A percentile compares a stretch with the other conserved stretches of the same genome.
Evolutionary conservation across 2,113 vertebrate genomes (phyloP).

Genomic region (Hippocampus guttulatus): DNA sequence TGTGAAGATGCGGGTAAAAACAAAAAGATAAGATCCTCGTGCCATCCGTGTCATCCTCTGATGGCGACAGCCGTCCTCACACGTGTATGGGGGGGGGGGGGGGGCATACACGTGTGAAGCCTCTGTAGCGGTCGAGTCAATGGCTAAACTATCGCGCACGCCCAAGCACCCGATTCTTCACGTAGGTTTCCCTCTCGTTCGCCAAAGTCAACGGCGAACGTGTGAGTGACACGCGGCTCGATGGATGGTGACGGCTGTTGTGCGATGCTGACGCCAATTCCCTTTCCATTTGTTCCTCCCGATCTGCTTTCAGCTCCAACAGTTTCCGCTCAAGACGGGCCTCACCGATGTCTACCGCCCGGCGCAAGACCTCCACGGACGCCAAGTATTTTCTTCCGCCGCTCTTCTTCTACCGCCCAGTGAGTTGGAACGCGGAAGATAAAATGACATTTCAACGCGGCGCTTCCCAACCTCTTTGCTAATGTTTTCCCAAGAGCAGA

Average conservation of each 20-base stretch:
- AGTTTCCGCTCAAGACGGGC: conserved; percentile 23
- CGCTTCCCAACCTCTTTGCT: too few relatives aligned
- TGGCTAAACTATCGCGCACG: too few relatives aligned
- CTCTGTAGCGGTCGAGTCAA: too few relatives aligned
- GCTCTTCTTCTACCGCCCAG: conserved; percentile 17
- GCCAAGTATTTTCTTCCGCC: conserved; percentile 44
- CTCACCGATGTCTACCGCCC: conserved; percentile 38
- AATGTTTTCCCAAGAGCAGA: too few relatives aligned
- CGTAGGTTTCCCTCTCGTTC: too few relatives aligned
- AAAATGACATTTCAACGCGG: background rate
- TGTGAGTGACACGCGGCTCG: too few relatives aligned
- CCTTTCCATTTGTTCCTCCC: background rate
- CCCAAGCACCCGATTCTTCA: too few relatives aligned
- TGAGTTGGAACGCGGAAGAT: conserved; percentile 22
- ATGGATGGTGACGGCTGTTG: too few relatives aligned
- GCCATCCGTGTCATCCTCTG: background rate
- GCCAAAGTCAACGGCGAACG: background rate
- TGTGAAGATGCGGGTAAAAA: background rate
- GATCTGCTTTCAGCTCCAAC: conserved; percentile 26
- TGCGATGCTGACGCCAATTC: too few relatives aligned
- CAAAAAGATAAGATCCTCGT: background rate
- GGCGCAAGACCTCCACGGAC: conserved; percentile 24
- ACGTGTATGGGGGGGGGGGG: background rate
- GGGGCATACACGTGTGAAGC: background rate
- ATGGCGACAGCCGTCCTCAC: background rate